A percentile compares a stretch with the other conserved stretches of the same genome.
Evolutionary conservation across 2,888 invertebrate species (phyloP).

Genomic region (Coelopa pilipes): DNA sequence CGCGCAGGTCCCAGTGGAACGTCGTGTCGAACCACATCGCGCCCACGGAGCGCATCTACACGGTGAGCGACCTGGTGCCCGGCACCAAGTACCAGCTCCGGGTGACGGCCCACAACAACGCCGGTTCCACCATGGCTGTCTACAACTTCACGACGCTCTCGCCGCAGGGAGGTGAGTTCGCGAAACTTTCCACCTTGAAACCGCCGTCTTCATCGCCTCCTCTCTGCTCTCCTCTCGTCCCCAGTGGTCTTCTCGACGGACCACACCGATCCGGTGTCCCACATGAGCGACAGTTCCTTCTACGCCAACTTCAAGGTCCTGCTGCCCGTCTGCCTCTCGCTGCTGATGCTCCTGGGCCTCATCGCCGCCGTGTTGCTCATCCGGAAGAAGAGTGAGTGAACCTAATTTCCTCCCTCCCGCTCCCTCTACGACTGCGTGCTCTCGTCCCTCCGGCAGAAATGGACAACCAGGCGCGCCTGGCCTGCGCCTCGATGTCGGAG

Average conservation of each 20-base stretch:
- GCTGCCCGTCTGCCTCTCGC: constrained; percentile 75
- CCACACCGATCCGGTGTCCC: constrained; percentile 75
- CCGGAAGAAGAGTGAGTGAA: constrained; percentile 75
- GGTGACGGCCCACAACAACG: constrained; percentile 86
- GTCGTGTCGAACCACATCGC: constrained; percentile 85
- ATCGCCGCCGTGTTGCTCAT: constrained; percentile 78
- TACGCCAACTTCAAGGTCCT: constrained; percentile 74
- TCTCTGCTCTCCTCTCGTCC: constrained; percentile 34
- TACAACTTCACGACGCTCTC: constrained; percentile 88
- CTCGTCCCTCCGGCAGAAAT: constrained; percentile 62
- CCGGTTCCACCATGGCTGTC: constrained; percentile 83
- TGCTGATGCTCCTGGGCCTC: constrained; percentile 75
- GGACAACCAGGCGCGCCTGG: constrained; percentile 66
- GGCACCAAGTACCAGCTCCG: constrained; percentile 78
- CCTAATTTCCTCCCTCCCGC: not conserved
- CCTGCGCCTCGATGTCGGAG: constrained; percentile 73
- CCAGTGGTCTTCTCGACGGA: constrained; percentile 72
- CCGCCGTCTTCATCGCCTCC: too few relatives aligned
- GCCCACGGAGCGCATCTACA: constrained; percentile 83
- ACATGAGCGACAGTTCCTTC: constrained; percentile 74
- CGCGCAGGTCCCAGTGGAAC: constrained; percentile 73
- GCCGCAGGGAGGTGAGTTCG: constrained; percentile 76
- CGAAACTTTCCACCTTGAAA: too few relatives aligned
- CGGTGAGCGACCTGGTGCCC: constrained; percentile 80
- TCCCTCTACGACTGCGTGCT: not conserved